Conservation (phyloP, 1,140 invertebrate species). For the Heliconius hermathena region DNA sequence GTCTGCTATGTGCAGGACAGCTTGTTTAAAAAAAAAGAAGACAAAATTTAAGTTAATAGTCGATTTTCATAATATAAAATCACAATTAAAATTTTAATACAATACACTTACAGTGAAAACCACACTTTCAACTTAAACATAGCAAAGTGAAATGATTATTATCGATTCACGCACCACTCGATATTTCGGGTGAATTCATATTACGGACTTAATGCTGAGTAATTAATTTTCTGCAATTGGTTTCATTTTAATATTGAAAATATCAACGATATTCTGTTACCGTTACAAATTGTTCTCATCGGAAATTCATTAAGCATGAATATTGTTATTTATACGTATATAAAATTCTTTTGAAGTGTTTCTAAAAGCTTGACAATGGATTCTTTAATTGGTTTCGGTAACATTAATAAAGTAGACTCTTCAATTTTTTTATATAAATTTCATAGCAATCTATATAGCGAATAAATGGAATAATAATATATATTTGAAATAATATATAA, state of each 20-base stretch:
- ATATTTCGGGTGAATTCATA: conserved; percentile 36
- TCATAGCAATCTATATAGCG: too few species aligned
- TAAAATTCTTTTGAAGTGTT: background rate
- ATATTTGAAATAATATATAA: too few species aligned
- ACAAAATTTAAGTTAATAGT: too few species aligned
- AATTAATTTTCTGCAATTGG: conserved; percentile 38
- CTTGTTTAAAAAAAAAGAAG: too few species aligned
- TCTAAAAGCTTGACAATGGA: background rate
- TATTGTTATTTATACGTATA: conserved; percentile 9
- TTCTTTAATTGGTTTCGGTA: background rate
- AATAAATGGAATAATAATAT: too few species aligned
- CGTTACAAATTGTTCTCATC: conserved; percentile 27
- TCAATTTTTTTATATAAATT: too few species aligned
- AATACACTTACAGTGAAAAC: conserved; percentile 8
- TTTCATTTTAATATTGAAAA: conserved; percentile 36
- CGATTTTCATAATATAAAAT: background rate
- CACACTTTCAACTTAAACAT: conserved; percentile 16
- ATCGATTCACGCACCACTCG: conserved; percentile 26
- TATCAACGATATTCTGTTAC: conserved; percentile 28
- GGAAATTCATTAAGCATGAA: conserved; percentile 25
- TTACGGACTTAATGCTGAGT: conserved; percentile 31
- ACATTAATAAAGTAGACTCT: background rate
- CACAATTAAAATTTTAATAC: background rate
- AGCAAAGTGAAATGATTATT: conserved; percentile 27
- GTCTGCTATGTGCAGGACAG: too few species aligned